Base-by-base conservation (phyloP, 2,113 vertebrate genomes). In the Protobothrops flavoviridis region DNA sequence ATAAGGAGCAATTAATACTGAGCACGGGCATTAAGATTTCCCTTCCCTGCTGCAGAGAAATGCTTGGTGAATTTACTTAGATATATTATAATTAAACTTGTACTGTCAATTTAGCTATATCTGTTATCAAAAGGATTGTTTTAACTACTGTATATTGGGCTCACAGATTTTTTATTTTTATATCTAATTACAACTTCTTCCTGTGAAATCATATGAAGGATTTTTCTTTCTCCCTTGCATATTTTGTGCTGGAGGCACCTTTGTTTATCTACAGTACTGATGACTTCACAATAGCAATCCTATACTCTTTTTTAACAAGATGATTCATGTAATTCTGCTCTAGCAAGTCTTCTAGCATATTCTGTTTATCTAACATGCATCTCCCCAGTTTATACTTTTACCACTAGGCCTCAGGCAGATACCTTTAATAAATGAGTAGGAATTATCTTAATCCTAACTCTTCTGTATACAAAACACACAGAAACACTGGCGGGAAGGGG, bases 141-240 rank as follows among this genome's bases (percentile, higher is more conserved):
- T 94, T 17, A 91, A 92, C 93, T 92, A 4, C 26, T 0, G 13
- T 5, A 26, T 39, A 12, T 61, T 10, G 64, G 24, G 21, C 43
- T 33, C 86, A 94, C 92, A 92, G 11, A 92, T 39, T 20, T 81
- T 95, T 94, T 29, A 20, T 33, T 4, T 17, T 94, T n/a, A 0
- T 59, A 92, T 56, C 81, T 87, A 90, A 85, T 85, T 0, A 0
- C 95, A 89, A 91, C 95, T 93, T 95, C 94, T 94, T 92, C 92
- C 88, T 0, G n/a, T 64, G 92, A 96, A 96, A 93, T 95, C 94
- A 94, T 88, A 57, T 88, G 93, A 8, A 90, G 85, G 94, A 95
- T 85, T 94, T 92, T 96, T 95, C 96, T 97, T 97, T 96, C 95
- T 95, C 94, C 96, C 52, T 96, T 97, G 95, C 95, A 94, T 94